These are phyloP conservation scores for Vulpes ferrilata DNA, from an alignment of 2,113 vertebrate species.

Conservation along the genomic window DNA sequence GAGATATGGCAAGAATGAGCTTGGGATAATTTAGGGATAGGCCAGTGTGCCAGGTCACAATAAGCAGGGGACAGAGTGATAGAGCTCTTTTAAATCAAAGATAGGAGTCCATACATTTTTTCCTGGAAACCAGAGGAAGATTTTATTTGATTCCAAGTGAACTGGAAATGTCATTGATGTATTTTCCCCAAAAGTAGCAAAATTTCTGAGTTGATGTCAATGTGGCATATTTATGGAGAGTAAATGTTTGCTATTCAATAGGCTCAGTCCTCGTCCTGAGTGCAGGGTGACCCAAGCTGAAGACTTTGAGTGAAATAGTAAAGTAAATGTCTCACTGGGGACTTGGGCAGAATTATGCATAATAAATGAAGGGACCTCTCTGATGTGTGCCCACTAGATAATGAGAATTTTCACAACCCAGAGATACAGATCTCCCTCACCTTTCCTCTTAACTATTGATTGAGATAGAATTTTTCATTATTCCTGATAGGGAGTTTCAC, in stretches of 20 bases:
- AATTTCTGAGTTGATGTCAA: not conserved
- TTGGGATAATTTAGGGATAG: not conserved
- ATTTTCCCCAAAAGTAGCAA: not conserved
- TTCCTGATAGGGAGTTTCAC: not conserved
- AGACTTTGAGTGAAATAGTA: not conserved
- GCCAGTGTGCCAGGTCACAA: not conserved
- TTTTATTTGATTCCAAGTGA: not conserved
- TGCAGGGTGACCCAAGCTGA: not conserved
- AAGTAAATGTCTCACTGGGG: not conserved
- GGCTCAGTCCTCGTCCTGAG: not conserved
- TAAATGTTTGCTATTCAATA: not conserved
- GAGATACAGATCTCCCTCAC: not conserved
- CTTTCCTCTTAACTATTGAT: not conserved
- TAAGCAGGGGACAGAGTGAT: not conserved
- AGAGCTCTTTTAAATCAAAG: not conserved
- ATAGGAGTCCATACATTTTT: not conserved
- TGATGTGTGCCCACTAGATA: not conserved
- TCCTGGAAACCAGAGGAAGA: not conserved
- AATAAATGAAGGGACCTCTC: not conserved
- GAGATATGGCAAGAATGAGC: not conserved
- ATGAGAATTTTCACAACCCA: not conserved
- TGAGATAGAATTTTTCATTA: not conserved
- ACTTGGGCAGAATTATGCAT: not conserved
- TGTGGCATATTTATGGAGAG: not conserved
- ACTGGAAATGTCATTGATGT: not conserved